Conservation (phyloP, 30 jellyfish, hydroid and myxozoan genomes). For the Catostylus mosaicus region DNA sequence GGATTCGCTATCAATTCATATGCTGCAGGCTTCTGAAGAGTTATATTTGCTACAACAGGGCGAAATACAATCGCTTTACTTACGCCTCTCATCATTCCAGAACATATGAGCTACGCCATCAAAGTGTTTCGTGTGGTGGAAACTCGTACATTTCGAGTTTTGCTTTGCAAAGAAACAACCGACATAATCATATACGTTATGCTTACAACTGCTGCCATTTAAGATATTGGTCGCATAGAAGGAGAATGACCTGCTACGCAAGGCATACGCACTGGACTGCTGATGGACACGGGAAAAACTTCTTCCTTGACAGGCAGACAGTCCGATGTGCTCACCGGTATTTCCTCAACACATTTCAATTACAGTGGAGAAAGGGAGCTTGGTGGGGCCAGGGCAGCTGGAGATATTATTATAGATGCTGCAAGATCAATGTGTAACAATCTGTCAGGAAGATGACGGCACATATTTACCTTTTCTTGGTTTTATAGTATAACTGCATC, state of each 20-base stretch:
- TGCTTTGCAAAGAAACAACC: neutral
- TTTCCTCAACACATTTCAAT: constrained; percentile 10
- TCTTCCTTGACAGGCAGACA: constrained; percentile 30
- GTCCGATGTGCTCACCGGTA: constrained; percentile 25
- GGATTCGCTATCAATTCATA: neutral
- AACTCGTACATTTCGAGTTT: neutral
- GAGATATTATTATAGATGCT: constrained; percentile 32
- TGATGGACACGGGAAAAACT: constrained; percentile 27
- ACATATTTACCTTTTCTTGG: no score
- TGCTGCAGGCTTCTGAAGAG: constrained; percentile 24
- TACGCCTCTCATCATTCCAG: neutral
- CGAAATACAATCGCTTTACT: neutral
- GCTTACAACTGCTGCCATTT: constrained; percentile 10
- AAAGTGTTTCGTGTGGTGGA: constrained; percentile 15
- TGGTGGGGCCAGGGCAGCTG: neutral
- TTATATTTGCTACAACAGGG: neutral
- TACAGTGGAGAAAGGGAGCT: neutral
- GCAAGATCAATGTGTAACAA: no score
- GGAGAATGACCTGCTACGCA: constrained; percentile 3
- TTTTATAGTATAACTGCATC: no score
- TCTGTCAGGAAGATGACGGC: no score
- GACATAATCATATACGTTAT: constrained; percentile 1
- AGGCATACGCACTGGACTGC: neutral
- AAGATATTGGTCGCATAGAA: neutral
- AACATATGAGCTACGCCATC: neutral